Conservation (phyloP, 2,797 vertebrate genomes). For the Nasua narica region DNA sequence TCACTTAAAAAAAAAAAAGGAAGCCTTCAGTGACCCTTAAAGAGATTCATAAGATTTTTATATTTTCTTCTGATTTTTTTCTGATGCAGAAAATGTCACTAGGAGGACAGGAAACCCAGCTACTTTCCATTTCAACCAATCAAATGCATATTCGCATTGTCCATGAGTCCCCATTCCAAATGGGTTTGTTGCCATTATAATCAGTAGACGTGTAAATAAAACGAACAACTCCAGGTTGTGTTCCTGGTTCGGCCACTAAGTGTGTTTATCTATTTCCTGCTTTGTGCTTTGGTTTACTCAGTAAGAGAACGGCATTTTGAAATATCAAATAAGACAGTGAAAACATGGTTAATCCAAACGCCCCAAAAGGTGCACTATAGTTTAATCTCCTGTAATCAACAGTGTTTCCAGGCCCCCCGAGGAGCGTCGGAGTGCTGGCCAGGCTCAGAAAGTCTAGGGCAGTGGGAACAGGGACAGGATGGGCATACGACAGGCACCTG, state of each 20-base stretch:
- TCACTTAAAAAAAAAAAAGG: neutral
- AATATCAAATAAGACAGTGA: neutral
- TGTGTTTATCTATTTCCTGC: neutral
- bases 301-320: neutral
- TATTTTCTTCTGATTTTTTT: neutral
- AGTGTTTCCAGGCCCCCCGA: neutral
- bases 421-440: neutral
- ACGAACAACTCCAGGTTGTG: neutral
- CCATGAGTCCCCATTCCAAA: neutral
- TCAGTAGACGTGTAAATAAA: neutral
- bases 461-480: neutral
- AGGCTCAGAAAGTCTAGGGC: neutral
- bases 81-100: neutral
- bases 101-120: neutral
- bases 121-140: neutral
- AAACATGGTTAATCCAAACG: neutral
- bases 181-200: neutral
- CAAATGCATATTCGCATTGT: neutral
- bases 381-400: neutral
- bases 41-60: neutral
- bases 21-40: neutral
- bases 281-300: neutral
- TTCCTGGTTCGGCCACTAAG: neutral
- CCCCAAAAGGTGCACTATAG: neutral
- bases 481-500: neutral